Base-by-base conservation (phyloP, 1,140 invertebrate genomes). In the Aethina tumida region DNA sequence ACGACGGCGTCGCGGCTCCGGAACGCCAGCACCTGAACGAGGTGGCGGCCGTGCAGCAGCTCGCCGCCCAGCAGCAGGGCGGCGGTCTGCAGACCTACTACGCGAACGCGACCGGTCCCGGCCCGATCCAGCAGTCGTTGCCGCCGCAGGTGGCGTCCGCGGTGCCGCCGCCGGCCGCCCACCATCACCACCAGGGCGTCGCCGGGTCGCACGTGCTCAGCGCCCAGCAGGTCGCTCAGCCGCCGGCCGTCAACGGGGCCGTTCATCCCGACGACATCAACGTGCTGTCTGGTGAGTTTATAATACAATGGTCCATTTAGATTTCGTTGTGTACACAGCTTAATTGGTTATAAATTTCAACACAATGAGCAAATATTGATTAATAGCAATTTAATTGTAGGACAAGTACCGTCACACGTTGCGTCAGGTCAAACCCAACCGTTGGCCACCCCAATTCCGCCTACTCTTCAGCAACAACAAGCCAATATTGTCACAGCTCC, bases 1-100 rank as follows among this genome's bases (percentile, higher is more conserved):
- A 85, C 44, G 75, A 77, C 24, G 81, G 82, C 35, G 79, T 84
- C 44, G 75, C 77, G 7, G 38, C 45, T 10, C 52, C 42, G 22
- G 54, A 57, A 12, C 43, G 53, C n/a, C 49, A 40, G 2, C 21
- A 42, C 10, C 34, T 48, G 20, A 29, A 59, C 6, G 52, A 52
- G 5, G 43, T 55, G 15, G 34, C 40, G 5, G 45, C 47, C 8
- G 39, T 29, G 56, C 56, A 64, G 60, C 48, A 33, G 27, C 1
- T 27, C 32, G 22, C 33, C 17, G 21, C 39, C 42, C 19, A 37
- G 21, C 27, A 38, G n/a, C n/a, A 8, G 22, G 12, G 7, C 22
- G 22, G 7, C 22, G 17, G 27, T 5, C 28, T 16, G 13, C 32
- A 16, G 7, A 22, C 19, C 15, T 41, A 35, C 30, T 27, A 41